Evolutionary conservation across 2,888 invertebrate species (phyloP).

Genomic region (Choreutis nemorana): DNA sequence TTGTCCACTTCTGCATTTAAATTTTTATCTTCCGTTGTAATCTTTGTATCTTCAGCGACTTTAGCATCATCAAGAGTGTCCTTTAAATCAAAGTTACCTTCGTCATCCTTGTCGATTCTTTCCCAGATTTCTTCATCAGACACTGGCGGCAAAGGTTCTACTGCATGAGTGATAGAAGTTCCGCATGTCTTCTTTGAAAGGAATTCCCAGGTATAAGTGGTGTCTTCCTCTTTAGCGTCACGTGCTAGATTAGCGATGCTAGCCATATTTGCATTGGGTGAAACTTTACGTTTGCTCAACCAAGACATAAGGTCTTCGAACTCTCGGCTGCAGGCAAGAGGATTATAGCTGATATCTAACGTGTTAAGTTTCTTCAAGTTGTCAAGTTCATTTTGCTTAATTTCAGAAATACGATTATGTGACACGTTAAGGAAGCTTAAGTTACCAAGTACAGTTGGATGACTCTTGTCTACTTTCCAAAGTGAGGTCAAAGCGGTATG

Average conservation of each 20-base stretch:
- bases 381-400: constrained; percentile 67
- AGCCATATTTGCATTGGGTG: constrained; percentile 48
- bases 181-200: constrained; percentile 53
- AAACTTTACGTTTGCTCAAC: constrained; percentile 66
- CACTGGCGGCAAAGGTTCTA: constrained; percentile 35
- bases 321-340: constrained; percentile 72
- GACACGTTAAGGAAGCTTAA: constrained; percentile 67
- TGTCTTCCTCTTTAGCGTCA: constrained; percentile 42
- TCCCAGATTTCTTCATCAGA: constrained; percentile 60
- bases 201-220: constrained; percentile 53
- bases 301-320: constrained; percentile 73
- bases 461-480: constrained; percentile 66
- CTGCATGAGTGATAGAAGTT: constrained; percentile 31
- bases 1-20: constrained; percentile 17
- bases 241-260: constrained; percentile 46
- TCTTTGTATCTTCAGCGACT: constrained; percentile 28
- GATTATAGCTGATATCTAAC: constrained; percentile 71
- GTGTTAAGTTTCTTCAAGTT: constrained; percentile 65
- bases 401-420: constrained; percentile 64
- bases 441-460: constrained; percentile 55
- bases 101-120: constrained; percentile 43
- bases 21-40: constrained; percentile 18
- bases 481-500: constrained; percentile 72
- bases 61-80: constrained; percentile 50
- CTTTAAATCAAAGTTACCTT: constrained; percentile 47